Conservation (phyloP, 1,140 invertebrate species). For the Drosophila navojoa region DNA sequence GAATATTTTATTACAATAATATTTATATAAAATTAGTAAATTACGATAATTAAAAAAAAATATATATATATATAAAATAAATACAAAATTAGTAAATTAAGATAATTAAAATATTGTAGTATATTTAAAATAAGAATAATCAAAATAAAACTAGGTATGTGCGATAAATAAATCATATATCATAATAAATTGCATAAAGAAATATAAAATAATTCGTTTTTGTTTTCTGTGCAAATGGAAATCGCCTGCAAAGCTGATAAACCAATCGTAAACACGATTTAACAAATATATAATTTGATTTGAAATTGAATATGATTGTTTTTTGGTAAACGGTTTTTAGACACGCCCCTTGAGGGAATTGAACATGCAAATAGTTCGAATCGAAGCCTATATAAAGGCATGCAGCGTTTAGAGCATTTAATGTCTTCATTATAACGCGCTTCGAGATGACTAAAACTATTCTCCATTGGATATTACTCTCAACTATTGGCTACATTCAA, state of each 20-base stretch:
- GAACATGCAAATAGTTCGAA: slow-evolving; percentile 2
- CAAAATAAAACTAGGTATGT: no score
- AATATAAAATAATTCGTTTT: no score
- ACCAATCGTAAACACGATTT: no score
- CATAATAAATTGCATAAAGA: no score
- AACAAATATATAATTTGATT: not conserved
- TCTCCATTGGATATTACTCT: not conserved
- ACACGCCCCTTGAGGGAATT: not conserved
- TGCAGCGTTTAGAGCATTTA: not conserved
- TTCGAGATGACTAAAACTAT: slow-evolving; percentile 10
- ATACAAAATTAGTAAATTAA: no score
- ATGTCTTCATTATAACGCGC: not conserved
- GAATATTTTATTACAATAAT: no score
- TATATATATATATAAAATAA: no score
- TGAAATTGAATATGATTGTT: not conserved
- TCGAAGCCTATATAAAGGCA: slow-evolving; percentile 9
- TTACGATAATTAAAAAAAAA: no score
- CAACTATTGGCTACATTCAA: not conserved
- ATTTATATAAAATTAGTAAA: no score
- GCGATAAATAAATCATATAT: no score
- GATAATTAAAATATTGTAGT: no score
- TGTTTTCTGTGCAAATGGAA: not conserved
- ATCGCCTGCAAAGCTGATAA: not conserved
- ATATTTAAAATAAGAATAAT: no score
- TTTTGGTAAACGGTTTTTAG: not conserved